Base-by-base conservation (phyloP, 1,140 invertebrate genomes). In the Ceratosolen solmsi region DNA sequence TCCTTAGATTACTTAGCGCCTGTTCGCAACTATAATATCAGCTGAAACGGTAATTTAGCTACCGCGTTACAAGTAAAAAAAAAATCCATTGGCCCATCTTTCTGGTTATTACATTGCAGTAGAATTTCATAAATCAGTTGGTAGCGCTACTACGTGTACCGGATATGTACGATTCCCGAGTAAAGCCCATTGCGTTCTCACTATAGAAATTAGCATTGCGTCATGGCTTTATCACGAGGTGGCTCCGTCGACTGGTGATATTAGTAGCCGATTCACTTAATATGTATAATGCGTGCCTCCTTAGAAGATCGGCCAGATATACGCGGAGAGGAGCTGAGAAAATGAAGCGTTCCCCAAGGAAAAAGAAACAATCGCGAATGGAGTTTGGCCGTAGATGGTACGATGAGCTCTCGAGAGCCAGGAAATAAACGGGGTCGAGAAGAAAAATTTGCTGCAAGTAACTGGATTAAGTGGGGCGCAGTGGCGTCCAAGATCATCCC, bases 371-470 rank as follows among this genome's bases (percentile, higher is more conserved):
- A n/a, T 9, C 1, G 63, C 3, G 5, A 7, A 46, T 13, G 41
- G 13, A 46, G 5, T 5, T 13, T 46, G 41, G 41, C 5, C 41
- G 5, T 5, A 13, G 13, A 46, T 46, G 41, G 41, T 7, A 13
- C 41, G 41, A 13, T 7, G 13, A 46, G 51, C 20, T 15, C 20
- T 22, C 20, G 13, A 54, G 51, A 54, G 49, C 38, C 58, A 51
- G 15, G 70, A 63, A 33, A 56, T 41, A 75, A 74, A 51, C 58
- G 41, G 41, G 74, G 58, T 46, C 41, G 51, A 56, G 25, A 84
- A 87, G 85, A 90, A 89, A 89, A 90, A 90, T 91, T 89, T 87
- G 89, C 86, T 87, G 86, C 87, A 88, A 87, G 89, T 90, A 90
- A 89, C 85, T 84, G 87, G 90, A 90, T 91, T 90, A 90, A 89